Evolutionary conservation across 2,113 vertebrate species (phyloP).

Genomic region (Axis porcinus): DNA sequence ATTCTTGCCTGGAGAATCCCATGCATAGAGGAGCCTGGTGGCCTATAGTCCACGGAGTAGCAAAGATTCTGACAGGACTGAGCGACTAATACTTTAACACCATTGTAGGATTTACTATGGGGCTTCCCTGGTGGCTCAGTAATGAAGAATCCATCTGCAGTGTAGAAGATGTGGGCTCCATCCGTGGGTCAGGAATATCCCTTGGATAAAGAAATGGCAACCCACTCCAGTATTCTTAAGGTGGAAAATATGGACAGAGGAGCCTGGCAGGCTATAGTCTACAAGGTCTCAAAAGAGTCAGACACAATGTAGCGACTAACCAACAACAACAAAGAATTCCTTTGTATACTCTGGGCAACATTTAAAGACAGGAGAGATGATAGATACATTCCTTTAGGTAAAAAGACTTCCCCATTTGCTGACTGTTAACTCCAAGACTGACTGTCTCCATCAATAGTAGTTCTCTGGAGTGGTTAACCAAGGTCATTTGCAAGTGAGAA

Average conservation of each 20-base stretch:
- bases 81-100: not conserved
- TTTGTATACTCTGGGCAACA: not conserved
- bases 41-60: not conserved
- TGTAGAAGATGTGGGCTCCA: not conserved
- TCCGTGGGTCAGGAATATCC: not conserved
- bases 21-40: not conserved
- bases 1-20: not conserved
- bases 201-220: not conserved
- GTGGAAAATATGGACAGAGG: not conserved
- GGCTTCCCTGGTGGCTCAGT: not conserved
- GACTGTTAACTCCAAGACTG: not conserved
- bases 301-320: rapidly evolving
- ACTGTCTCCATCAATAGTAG: not conserved
- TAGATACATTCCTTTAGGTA: not conserved
- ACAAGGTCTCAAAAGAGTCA: not conserved
- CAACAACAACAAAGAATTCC: not conserved
- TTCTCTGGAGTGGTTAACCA: not conserved
- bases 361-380: not conserved
- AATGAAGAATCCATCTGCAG: not conserved
- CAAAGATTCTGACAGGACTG: not conserved
- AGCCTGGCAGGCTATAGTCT: not conserved
- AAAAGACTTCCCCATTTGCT: not conserved
- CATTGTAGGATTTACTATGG: not conserved
- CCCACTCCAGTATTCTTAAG: not conserved
- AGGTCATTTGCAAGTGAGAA: not conserved